Evolutionary conservation across 1,140 invertebrate genomes (phyloP).

Genomic region (Battus philenor): DNA sequence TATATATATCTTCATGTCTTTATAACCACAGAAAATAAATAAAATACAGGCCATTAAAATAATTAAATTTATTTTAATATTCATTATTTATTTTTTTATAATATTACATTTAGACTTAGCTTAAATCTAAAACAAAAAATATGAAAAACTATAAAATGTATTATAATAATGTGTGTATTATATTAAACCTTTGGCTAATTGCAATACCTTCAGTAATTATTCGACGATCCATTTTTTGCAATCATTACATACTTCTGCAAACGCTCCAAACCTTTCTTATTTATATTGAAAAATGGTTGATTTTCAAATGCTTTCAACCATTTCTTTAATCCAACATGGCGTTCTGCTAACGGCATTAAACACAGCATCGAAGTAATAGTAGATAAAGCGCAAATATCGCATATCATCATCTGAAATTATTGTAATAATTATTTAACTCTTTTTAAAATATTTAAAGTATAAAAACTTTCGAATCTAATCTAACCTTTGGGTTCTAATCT

Average conservation of each 20-base stretch:
- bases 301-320: constrained; percentile 43
- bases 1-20: too few relatives aligned
- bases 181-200: too few relatives aligned
- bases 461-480: neutral
- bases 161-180: too few relatives aligned
- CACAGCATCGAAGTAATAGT: constrained; percentile 42
- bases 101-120: too few relatives aligned
- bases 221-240: constrained; percentile 8
- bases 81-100: too few relatives aligned
- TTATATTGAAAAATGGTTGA: constrained; percentile 45
- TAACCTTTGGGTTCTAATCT: too few relatives aligned
- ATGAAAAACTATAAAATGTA: too few relatives aligned
- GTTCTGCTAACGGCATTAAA: constrained; percentile 29
- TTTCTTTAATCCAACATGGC: constrained; percentile 28
- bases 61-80: too few relatives aligned
- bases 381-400: constrained; percentile 43
- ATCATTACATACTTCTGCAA: constrained; percentile 20
- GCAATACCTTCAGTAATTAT: too few relatives aligned
- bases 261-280: constrained; percentile 34
- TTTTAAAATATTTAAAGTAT: constrained; percentile 2
- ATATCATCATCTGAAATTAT: constrained; percentile 44
- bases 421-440: constrained; percentile 1
- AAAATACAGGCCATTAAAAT: too few relatives aligned
- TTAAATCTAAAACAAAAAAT: too few relatives aligned
- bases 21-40: too few relatives aligned